Base-by-base conservation (phyloP, 1,140 invertebrate genomes). In the Drosophila biarmipes region DNA sequence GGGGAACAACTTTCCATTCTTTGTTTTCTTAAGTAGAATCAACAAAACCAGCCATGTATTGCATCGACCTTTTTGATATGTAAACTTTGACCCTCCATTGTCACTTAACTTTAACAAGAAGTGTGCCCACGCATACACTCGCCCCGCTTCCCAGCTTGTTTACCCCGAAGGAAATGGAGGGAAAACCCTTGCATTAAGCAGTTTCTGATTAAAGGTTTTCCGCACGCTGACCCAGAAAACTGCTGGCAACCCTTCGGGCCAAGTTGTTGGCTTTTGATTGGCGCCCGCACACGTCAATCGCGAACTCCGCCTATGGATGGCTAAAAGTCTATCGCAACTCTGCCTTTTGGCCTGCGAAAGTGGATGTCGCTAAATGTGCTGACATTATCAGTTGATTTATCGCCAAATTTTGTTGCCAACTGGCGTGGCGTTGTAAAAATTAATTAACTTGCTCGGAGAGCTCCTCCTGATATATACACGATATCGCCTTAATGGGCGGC, bases 361-460 rank as follows among this genome's bases (percentile, higher is more conserved):
- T 17, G 43, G 12, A 51, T 72, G 62, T 74, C 59, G 68, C 80
- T 76, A 76, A 87, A 87, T 89, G 84, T 64, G 74, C 51, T 49
- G 84, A 89, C 79, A 89, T 89, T 89, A 89, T 89, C 79, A 80
- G 80, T 80, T 89, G 84, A 89, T 89, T 89, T 89, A 89, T 89
- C 54, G 84, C 67, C 84, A 87, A 71, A 89, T 89, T 87, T 73
- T 63, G 81, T 77, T 80, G 62, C 57, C 72, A 68, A 78, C 74
- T 67, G 69, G 48, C 34, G 56, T 59, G 24, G 63, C 54, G 57
- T 37, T 55, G 59, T 82, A 76, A 68, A 87, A 87, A 87, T 82
- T 79, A 87, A 87, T 87, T 87, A 87, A 87, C 84, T 89, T 62
- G 78, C 84, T 76, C 14, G 63, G 21, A 66, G 63, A 59, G 58